Base-by-base conservation (phyloP, 2,113 vertebrate genomes). In the Edolisoma coerulescens region DNA sequence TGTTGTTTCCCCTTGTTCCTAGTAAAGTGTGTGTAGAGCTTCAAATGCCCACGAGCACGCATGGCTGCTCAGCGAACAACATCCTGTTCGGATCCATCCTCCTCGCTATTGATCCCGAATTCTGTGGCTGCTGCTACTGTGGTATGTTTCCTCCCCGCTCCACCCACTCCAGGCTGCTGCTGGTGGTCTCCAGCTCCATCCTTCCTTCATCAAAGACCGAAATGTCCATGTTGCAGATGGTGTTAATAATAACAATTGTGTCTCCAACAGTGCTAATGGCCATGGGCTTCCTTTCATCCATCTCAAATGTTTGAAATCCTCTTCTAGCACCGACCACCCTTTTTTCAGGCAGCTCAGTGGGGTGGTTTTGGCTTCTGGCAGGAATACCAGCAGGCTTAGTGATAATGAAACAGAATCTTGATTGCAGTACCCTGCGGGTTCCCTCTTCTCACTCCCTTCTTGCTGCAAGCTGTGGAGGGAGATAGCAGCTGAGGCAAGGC, bases 221-320 rank as follows among this genome's bases (percentile, higher is more conserved):
- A 83, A 80, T 86, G 90, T 77, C 93, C 92, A 33, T 41, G 76
- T 90, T 6, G 28, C 95, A 96, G 92, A 96, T 94, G 95, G 93
- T 95, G 90, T 91, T 96, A 93, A 97, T 96, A 95, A 96, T 61
- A 88, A 70, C 68, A 78, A n/a, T 89, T 95, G 86, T 89, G 65
- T 92, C 85, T 97, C 92, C 95, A 96, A 39, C 90, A 81, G 95
- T 70, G 93, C 92, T 96, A 91, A 94, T 95, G 79, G 79, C 88
- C 60, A 26, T 27, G 73, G 90, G 73, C 92, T 92, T 92, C 83
- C 92, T 96, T 94, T 97, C 85, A 96, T 90, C 96, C 79, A 71
- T 89, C 89, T 79, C 61, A 75, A 89, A 75, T 84, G 80, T 91
- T 86, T 95, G 76, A 90, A 95, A 90, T 83, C 68, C 37, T 92